Evolutionary conservation across 1,140 invertebrate genomes (phyloP), one percentile per base, ranked within the genome.

Genomic region (Delia radicum): DNA sequence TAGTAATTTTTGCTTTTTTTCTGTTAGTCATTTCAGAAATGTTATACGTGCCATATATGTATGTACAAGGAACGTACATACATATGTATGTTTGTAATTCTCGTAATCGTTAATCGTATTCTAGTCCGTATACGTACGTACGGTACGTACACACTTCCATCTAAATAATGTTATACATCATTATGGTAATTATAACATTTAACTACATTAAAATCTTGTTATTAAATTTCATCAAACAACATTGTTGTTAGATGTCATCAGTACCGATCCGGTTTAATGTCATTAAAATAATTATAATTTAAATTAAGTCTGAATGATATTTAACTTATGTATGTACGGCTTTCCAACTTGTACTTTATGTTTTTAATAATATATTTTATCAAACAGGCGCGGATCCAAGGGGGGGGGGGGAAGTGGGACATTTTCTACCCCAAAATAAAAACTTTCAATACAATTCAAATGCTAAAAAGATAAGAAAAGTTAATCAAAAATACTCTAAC

Each of bases 141-240:
- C n/a, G 18, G n/a, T 55, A 3, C 48, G n/a, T 7, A 55, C 48
- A 55, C 48, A 21, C 48, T 55, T 55, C 48, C 48, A 55, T 55
- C 10, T 55, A 55, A 55, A 42, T 42, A 55, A 55, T 21, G 48
- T 55, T 55, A 55, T 21, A 69, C 65, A 69, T 69, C 65, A 69
- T 69, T 69, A 69, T 69, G 65, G 65, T 69, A 69, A 69, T 69
- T 69, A 69, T 69, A 69, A 69, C 65, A 69, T 69, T 69, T 69
- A 69, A 69, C 65, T 33, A 33, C 65, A 69, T 69, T 69, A 69
- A 69, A 69, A 69, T 69, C 29, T 69, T 69, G 65, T 69, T 69
- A 69, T 37, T 69, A 69, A 69, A 69, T 69, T 69, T 69, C 65
- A 24, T 69, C 65, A 69, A 69, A 69, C 13, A 10, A 37, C 29